phyloP scores from a whole-genome alignment of 37 sponge, comb jelly and placozoan genomes.

The Tethya wilhelma region DNA sequence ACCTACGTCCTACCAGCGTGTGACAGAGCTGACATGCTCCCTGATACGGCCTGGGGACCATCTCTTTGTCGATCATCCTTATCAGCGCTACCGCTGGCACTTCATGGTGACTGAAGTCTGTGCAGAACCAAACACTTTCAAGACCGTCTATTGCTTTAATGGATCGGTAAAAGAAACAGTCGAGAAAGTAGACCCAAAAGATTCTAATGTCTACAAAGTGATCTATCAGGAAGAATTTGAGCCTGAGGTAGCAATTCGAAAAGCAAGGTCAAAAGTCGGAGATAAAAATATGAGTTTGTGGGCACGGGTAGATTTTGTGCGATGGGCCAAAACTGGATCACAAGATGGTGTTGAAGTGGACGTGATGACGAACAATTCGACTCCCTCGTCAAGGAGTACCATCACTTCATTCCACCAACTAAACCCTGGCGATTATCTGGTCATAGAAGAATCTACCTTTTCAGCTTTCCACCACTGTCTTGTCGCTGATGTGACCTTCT shows the following conservation, averaged over 20 bases:
- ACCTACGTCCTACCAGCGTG: not conserved
- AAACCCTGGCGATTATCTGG: conserved; percentile 29
- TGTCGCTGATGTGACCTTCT: conserved; percentile 7
- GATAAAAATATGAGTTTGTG: not conserved
- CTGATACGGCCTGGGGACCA: conserved; percentile 23
- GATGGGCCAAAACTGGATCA: conserved; percentile 38
- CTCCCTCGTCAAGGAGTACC: conserved; percentile 16
- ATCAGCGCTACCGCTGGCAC: not conserved
- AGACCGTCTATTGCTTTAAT: not conserved
- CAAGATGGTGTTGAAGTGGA: conserved; percentile 30
- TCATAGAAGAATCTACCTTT: not conserved
- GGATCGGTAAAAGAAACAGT: not conserved
- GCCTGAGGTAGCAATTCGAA: conserved; percentile 1
- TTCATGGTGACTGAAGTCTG: conserved; percentile 18
- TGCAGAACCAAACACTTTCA: not conserved
- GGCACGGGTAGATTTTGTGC: conserved; percentile 16
- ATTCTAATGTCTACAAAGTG: conserved; percentile 1
- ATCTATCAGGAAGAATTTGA: conserved; percentile 21
- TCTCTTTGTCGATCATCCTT: conserved; percentile 1
- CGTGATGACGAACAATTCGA: not conserved
- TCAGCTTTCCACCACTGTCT: conserved; percentile 11
- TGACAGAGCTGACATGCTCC: not conserved
- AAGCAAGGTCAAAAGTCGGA: conserved; percentile 9
- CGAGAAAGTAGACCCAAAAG: not conserved
- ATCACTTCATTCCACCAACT: conserved; percentile 11